Percentiles rank a stretch among this genome's conserved stretches.
phyloP scores from a whole-genome alignment of 2,113 vertebrate species.

The Eulemur rufifrons region DNA sequence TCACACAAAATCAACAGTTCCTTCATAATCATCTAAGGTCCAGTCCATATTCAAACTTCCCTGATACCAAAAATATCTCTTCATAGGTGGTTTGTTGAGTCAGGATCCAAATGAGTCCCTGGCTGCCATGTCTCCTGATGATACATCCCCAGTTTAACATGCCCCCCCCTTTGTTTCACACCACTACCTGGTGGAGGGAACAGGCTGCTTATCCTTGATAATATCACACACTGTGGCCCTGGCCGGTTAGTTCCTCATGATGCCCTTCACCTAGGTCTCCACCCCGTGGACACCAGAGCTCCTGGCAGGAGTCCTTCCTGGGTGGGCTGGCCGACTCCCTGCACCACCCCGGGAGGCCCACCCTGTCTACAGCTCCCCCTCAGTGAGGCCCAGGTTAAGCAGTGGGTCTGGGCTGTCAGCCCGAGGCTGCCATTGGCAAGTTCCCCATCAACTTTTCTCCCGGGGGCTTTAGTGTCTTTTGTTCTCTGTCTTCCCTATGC shows the following conservation, averaged over 20 bases:
- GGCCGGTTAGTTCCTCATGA: neutral
- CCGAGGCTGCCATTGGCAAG: accelerated
- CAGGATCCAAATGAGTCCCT: neutral
- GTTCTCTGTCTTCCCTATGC: neutral
- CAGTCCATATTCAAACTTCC: neutral
- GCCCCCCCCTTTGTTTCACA: neutral
- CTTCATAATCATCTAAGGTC: neutral
- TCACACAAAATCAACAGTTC: neutral
- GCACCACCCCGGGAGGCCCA: neutral
- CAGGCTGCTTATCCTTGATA: neutral
- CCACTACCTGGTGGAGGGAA: neutral
- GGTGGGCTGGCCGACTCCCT: neutral
- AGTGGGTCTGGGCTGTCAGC: neutral
- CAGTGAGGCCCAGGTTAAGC: neutral
- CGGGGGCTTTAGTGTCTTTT: neutral
- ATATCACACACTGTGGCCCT: neutral
- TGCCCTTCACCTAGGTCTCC: neutral
- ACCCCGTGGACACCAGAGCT: neutral
- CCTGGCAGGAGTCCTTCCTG: neutral
- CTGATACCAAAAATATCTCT: neutral
- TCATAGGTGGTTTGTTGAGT: neutral
- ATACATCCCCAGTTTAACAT: neutral
- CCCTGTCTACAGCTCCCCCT: accelerated
- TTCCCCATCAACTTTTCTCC: neutral
- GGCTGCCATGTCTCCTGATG: neutral